Percentiles rank a stretch among this genome's conserved stretches.
Conservation (phyloP, 2,113 vertebrate genomes). For the Poecilia latipinna region DNA sequence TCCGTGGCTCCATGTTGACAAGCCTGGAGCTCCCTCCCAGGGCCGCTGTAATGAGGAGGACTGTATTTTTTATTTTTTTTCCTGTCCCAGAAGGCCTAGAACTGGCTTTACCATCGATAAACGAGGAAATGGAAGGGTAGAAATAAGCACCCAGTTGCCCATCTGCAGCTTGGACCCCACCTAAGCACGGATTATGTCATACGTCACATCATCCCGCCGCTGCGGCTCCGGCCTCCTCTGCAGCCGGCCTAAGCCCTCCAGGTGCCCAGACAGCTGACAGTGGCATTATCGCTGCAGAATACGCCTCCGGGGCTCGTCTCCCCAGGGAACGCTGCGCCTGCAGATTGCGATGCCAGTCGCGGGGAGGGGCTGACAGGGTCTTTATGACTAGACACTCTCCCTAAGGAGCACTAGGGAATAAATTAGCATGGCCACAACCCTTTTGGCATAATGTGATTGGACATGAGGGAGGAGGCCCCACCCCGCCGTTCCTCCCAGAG, state of each 20-base stretch:
- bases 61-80: slow-evolving; percentile 61
- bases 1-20: slow-evolving; percentile 57
- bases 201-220: slow-evolving; percentile 55
- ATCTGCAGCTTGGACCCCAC: slow-evolving; percentile 48
- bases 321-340: slow-evolving; percentile 54
- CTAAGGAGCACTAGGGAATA: slow-evolving; percentile 76
- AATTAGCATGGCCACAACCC: slow-evolving; percentile 74
- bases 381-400: slow-evolving; percentile 74
- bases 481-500: slow-evolving; percentile 59
- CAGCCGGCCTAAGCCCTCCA: slow-evolving; percentile 42
- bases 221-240: slow-evolving; percentile 40
- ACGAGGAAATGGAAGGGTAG: slow-evolving; percentile 33
- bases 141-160: slow-evolving; percentile 27
- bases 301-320: slow-evolving; percentile 61
- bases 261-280: slow-evolving; percentile 70
- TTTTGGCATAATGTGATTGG: slow-evolving; percentile 76
- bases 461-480: slow-evolving; percentile 68
- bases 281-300: slow-evolving; percentile 64
- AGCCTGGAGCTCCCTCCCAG: slow-evolving; percentile 84
- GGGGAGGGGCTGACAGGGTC: slow-evolving; percentile 73
- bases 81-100: slow-evolving; percentile 67
- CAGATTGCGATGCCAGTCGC: slow-evolving; percentile 48
- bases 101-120: slow-evolving; percentile 28
- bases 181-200: slow-evolving; percentile 67
- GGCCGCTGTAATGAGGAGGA: slow-evolving; percentile 90